Conservation (phyloP, 2,888 invertebrate species). For the Hydrotaea cyrtoneurina region DNA sequence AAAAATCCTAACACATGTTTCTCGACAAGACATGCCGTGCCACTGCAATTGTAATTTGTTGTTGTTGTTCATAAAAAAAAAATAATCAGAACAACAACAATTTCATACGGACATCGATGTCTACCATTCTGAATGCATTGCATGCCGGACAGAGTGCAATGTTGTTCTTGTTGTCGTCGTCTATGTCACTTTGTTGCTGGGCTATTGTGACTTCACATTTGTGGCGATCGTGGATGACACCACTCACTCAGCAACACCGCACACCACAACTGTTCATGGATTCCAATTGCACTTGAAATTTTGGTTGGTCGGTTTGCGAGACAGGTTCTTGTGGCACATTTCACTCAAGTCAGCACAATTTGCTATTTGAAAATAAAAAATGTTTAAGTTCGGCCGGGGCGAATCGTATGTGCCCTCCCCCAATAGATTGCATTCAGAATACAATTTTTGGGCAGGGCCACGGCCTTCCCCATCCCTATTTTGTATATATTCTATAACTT, state of each 20-base stretch:
- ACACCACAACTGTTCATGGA: conserved; percentile 41
- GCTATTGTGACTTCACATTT: conserved; percentile 45
- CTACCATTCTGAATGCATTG: conserved; percentile 56
- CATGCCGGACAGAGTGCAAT: conserved; percentile 22
- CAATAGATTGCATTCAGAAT: too few species aligned
- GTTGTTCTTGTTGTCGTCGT: neutral
- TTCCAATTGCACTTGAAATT: conserved; percentile 65
- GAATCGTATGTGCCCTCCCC: too few species aligned
- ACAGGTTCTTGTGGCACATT: conserved; percentile 61
- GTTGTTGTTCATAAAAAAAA: conserved; percentile 24
- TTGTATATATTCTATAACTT: too few species aligned
- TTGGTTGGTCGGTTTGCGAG: conserved; percentile 33
- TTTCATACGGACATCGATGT: conserved; percentile 38
- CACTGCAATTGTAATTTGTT: conserved; percentile 32
- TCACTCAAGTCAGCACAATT: conserved; percentile 48
- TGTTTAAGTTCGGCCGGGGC: too few species aligned
- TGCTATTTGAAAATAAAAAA: neutral
- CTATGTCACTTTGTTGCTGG: too few species aligned
- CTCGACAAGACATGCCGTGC: neutral
- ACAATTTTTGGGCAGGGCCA: neutral
- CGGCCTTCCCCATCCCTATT: too few species aligned
- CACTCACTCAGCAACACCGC: conserved; percentile 27
- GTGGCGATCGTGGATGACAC: neutral
- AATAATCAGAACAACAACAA: neutral
- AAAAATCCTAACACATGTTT: conserved; percentile 63